Evolutionary conservation across 2,888 invertebrate species (phyloP), one percentile per base, ranked within the genome.

Genomic region (Busseola fusca): DNA sequence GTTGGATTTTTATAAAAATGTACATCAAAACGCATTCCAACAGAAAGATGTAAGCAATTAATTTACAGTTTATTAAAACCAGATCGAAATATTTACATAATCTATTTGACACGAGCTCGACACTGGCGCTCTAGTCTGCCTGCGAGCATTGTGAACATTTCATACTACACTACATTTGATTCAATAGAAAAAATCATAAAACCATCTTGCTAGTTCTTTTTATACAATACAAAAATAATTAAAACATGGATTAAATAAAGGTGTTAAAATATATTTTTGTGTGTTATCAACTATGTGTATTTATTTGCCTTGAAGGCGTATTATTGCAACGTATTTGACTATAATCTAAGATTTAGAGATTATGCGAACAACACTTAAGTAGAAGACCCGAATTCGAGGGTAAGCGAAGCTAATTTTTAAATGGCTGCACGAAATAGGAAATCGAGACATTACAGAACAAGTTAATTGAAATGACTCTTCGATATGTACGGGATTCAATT

Each of bases 251-350:
- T 91, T 89, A 91, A 91, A 92, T 90, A 89, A 90, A 88, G 88
- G 86, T 84, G 86, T 88, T 85, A 87, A 84, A 89, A 87, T 91
- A 89, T 89, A 92, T 86, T 84, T 86, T 87, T 86, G 86, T 84
- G 83, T 84, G 84, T 82, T 84, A 81, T 76, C 78, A 81, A 83
- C 83, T 85, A 85, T 70, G 76, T 84, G 81, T 81, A 75, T 83
- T 84, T 81, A 75, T 83, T 84, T 86, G 88, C 93, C 93, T 93
- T 93, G 88, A 87, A 94, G 94, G 93, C 93, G 84, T 82, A 87
- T 92, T 94, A 94, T 95, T 95, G 94, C 94, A 94, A 93, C 94
- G 81, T 86, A 85, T 93, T 84, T 89, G 84, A 93, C 92, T 93
- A 93, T 87, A 85, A 88, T 86, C 92, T 92, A 92, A 89, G 76